Evolutionary conservation across 2,888 invertebrate species (phyloP).

Genomic region (Sphinx pinastri): DNA sequence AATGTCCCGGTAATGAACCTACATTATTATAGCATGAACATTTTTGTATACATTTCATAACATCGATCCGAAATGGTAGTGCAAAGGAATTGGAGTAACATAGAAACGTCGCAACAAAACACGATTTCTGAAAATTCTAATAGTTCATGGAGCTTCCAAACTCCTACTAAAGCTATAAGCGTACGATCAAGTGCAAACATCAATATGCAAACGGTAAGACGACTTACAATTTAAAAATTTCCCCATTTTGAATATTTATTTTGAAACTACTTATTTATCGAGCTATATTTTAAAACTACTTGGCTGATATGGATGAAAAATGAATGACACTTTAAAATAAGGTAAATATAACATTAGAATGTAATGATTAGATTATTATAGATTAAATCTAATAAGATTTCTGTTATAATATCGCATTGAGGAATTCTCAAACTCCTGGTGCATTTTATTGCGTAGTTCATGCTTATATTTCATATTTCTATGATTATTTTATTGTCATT

Average conservation of each 20-base stretch:
- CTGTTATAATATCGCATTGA: too few species aligned
- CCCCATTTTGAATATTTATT: slow-evolving; percentile 1
- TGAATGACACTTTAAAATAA: too few species aligned
- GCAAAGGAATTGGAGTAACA: slow-evolving; percentile 72
- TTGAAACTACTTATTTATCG: background rate
- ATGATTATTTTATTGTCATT: too few species aligned
- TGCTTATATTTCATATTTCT: too few species aligned
- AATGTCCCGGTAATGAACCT: slow-evolving; percentile 38
- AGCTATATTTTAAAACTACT: too few species aligned
- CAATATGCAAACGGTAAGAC: slow-evolving; percentile 68
- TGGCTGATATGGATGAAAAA: too few species aligned
- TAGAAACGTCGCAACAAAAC: slow-evolving; percentile 63
- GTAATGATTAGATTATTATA: too few species aligned
- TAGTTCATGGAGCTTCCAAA: slow-evolving; percentile 71
- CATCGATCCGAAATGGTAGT: slow-evolving; percentile 72
- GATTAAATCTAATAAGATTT: too few species aligned
- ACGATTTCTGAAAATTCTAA: slow-evolving; percentile 54
- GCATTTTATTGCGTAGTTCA: too few species aligned
- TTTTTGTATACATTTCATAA: slow-evolving; percentile 36
- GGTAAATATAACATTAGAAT: too few species aligned
- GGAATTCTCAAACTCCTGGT: too few species aligned
- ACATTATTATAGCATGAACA: slow-evolving; percentile 35
- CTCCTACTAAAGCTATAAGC: slow-evolving; percentile 60
- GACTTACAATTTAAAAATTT: background rate
- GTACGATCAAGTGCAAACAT: slow-evolving; percentile 54